Percentiles rank a stretch among this genome's conserved stretches.
Evolutionary conservation across 2,113 vertebrate species (phyloP).

Genomic region (Corythoichthys intestinalis): DNA sequence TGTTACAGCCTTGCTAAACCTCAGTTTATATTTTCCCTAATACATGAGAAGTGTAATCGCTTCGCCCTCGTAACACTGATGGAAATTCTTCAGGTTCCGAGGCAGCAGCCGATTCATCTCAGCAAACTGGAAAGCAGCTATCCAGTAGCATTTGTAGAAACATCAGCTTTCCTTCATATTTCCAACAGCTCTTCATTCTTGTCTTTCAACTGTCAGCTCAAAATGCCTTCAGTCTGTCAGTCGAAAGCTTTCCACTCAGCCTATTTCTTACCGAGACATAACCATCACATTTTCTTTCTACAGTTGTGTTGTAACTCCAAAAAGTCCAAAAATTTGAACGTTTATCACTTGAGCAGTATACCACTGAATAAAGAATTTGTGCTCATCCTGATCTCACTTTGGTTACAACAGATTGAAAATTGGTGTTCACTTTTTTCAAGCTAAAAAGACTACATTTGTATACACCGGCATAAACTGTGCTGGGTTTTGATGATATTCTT

Average conservation of each 20-base stretch:
- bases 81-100: constrained; percentile 22
- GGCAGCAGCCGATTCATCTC: constrained; percentile 43
- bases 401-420: neutral
- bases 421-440: neutral
- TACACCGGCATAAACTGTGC: neutral
- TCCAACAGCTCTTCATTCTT: constrained; percentile 46
- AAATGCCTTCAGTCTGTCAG: constrained; percentile 44
- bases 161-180: constrained; percentile 24
- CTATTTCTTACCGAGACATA: neutral
- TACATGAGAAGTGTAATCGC: constrained; percentile 14
- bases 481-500: neutral
- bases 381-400: neutral
- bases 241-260: constrained; percentile 32
- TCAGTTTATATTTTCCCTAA: constrained; percentile 32
- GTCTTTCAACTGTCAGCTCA: constrained; percentile 58
- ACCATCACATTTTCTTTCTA: neutral
- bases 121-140: constrained; percentile 37
- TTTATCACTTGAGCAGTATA: neutral
- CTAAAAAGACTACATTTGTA: neutral
- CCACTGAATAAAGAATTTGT: neutral
- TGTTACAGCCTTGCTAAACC: constrained; percentile 6
- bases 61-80: constrained; percentile 11
- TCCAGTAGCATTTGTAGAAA: constrained; percentile 40
- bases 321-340: neutral
- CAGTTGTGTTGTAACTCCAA: neutral